Conservation (phyloP, 1,140 invertebrate genomes). For the Paracyclopina nana region DNA sequence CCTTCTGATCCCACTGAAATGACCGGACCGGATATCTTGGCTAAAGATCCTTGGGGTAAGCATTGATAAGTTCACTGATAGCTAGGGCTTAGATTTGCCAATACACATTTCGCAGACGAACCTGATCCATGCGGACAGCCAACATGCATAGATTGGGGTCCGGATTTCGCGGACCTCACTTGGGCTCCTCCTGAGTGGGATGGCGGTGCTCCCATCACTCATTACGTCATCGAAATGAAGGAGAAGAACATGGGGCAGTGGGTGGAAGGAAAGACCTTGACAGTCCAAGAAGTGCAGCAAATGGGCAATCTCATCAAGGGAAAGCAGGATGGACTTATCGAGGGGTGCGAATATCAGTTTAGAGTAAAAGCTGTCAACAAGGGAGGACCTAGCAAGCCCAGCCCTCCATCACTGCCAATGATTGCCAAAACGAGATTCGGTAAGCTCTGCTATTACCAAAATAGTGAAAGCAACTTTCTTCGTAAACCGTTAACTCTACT, state of each 20-base stretch:
- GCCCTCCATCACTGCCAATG: slow-evolving; percentile 54
- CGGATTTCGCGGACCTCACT: slow-evolving; percentile 63
- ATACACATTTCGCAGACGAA: slow-evolving; percentile 42
- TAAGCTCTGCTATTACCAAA: slow-evolving; percentile 28
- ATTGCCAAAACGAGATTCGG: slow-evolving; percentile 70
- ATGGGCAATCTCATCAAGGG: slow-evolving; percentile 41
- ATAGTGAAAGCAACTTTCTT: background rate
- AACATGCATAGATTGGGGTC: slow-evolving; percentile 79
- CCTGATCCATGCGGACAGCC: slow-evolving; percentile 71
- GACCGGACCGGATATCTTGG: slow-evolving; percentile 60
- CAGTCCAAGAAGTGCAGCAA: slow-evolving; percentile 11
- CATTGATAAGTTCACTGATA: no score
- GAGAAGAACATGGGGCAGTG: slow-evolving; percentile 41
- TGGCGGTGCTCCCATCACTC: slow-evolving; percentile 76
- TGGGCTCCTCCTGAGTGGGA: slow-evolving; percentile 75
- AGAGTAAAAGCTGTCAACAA: slow-evolving; percentile 83
- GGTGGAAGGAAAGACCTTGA: slow-evolving; percentile 13
- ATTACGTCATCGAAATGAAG: slow-evolving; percentile 88
- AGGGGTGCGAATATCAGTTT: slow-evolving; percentile 92
- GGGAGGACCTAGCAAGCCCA: slow-evolving; percentile 83
- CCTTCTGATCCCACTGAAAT: slow-evolving; percentile 81
- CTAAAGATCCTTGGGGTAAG: slow-evolving; percentile 90
- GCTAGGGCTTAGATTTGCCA: background rate
- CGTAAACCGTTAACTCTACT: slow-evolving; percentile 1
- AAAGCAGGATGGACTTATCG: slow-evolving; percentile 64